Conservation (phyloP, 2,113 vertebrate genomes). For the Nothoprocta perdicaria region DNA sequence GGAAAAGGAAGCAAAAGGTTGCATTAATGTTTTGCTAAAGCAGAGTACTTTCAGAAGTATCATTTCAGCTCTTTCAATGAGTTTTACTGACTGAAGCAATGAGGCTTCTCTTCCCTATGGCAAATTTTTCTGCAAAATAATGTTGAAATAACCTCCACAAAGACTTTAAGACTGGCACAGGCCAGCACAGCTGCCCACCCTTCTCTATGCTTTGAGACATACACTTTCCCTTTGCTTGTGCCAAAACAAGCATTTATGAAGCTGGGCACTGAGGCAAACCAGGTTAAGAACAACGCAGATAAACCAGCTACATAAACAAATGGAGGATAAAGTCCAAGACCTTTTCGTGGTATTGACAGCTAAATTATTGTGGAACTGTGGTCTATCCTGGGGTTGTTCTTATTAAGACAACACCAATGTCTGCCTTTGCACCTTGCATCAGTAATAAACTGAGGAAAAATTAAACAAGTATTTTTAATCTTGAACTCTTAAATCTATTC, state of each 20-base stretch:
- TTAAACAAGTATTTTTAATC: background rate
- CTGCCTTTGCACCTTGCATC: background rate
- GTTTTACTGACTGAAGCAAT: background rate
- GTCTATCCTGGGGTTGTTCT: background rate
- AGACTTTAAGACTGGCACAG: background rate
- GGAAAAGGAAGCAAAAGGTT: background rate
- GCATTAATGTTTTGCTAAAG: background rate
- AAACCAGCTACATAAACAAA: background rate
- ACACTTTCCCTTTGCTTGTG: background rate
- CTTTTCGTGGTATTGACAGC: background rate
- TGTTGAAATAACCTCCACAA: background rate
- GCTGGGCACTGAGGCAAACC: background rate
- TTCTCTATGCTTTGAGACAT: background rate
- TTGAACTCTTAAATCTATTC: background rate
- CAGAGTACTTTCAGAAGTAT: background rate
- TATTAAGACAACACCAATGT: background rate
- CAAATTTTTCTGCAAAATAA: background rate
- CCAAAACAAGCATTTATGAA: conserved; percentile 1
- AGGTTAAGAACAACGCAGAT: background rate
- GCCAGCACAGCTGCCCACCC: background rate
- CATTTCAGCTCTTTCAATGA: background rate
- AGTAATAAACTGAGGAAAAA: background rate
- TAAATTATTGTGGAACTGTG: background rate
- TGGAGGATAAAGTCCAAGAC: background rate
- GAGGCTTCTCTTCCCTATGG: background rate